Percentiles rank a stretch among this genome's conserved stretches.
These are phyloP conservation scores for Tetheella fluctuosa DNA, from an alignment of 2,888 invertebrate species.

Conservation along the genomic window DNA sequence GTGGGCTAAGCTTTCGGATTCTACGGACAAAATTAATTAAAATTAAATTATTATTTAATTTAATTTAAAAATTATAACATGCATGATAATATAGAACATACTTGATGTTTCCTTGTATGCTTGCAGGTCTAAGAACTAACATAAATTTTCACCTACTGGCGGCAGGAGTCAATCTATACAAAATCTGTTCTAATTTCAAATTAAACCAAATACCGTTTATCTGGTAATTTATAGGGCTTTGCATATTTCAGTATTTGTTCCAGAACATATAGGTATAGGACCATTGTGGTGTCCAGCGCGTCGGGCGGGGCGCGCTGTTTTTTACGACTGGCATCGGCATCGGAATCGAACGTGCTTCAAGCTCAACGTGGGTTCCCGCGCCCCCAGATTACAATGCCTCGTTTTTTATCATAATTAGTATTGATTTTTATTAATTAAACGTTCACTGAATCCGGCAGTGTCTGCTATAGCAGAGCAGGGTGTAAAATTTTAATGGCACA, in stretches of 20 bases:
- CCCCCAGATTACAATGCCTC: constrained; percentile 61
- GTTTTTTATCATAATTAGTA: constrained; percentile 66
- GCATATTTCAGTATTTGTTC: background rate
- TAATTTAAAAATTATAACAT: too few species aligned
- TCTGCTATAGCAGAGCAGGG: background rate
- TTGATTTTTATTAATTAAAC: constrained; percentile 68
- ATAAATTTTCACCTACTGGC: too few species aligned
- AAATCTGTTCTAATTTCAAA: too few species aligned
- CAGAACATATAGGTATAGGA: constrained; percentile 11
- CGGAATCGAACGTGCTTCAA: constrained; percentile 59
- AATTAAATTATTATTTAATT: too few species aligned
- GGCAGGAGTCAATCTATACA: too few species aligned
- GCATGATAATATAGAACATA: too few species aligned
- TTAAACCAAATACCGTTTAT: too few species aligned
- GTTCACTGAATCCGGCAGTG: constrained; percentile 32
- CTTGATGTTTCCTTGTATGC: too few species aligned
- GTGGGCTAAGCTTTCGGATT: constrained; percentile 25
- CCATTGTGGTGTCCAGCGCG: constrained; percentile 26
- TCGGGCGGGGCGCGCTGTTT: constrained; percentile 51
- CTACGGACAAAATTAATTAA: constrained; percentile 1
- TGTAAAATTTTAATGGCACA: too few species aligned
- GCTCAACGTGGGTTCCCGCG: constrained; percentile 36
- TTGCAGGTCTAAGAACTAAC: too few species aligned
- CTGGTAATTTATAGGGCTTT: too few species aligned
- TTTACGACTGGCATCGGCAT: constrained; percentile 59